Conservation (phyloP, 2,113 vertebrate species). For the Proterorhinus semilunaris region DNA sequence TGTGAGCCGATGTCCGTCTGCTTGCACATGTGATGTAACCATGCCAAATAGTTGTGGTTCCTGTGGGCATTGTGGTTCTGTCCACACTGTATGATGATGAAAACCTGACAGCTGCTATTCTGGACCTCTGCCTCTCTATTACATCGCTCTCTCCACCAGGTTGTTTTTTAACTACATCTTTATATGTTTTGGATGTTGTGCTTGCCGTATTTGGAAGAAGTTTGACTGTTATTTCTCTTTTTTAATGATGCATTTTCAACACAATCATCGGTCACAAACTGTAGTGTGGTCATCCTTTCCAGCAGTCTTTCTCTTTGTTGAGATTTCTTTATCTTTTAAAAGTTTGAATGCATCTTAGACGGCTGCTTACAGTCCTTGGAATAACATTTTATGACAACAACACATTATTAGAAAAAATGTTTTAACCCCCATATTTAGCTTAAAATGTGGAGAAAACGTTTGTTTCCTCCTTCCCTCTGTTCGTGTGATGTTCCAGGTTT, state of each 20-base stretch:
- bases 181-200: constrained; percentile 9
- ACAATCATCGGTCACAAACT: constrained; percentile 5
- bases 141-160: neutral
- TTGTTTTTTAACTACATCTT: constrained; percentile 4
- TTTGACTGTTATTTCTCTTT: constrained; percentile 7
- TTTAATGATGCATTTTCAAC: constrained; percentile 10
- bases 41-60: constrained; percentile 39
- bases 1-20: constrained; percentile 10
- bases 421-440: too few species aligned
- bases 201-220: constrained; percentile 1
- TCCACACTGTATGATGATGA: constrained; percentile 34
- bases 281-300: neutral
- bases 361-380: neutral
- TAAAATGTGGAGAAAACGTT: constrained; percentile 10
- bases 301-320: neutral
- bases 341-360: neutral
- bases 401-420: neutral
- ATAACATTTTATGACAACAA: neutral
- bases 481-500: constrained; percentile 51
- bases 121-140: constrained; percentile 8
- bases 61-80: constrained; percentile 48
- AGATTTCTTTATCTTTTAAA: neutral
- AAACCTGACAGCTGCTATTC: constrained; percentile 20
- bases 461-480: constrained; percentile 41
- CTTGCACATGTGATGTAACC: constrained; percentile 19